Evolutionary conservation across 2,888 invertebrate genomes (phyloP).

Genomic region (Bursaphelenchus okinawaensis): DNA sequence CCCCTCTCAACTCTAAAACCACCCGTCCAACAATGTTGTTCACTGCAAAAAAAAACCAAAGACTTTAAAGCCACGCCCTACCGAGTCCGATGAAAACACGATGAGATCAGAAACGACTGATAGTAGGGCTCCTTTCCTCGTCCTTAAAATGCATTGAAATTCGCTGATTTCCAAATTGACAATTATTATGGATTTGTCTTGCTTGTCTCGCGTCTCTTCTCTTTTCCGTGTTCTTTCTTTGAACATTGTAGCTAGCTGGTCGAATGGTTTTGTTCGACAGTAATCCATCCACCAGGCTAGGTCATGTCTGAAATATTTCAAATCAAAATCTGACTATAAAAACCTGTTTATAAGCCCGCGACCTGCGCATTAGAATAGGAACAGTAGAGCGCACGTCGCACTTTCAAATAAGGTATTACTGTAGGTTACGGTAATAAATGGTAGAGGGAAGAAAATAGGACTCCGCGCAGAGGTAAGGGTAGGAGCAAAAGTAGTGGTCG

Average conservation of each 20-base stretch:
- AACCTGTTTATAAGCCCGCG: too few species aligned
- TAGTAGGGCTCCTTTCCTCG: slow-evolving; percentile 9
- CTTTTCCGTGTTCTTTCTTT: neutral
- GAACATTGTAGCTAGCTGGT: slow-evolving; percentile 1
- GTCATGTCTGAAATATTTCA: slow-evolving; percentile 22
- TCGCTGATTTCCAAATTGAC: slow-evolving; percentile 29
- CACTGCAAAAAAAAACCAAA: too few species aligned
- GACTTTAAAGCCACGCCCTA: too few species aligned
- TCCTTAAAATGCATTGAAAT: slow-evolving; percentile 19
- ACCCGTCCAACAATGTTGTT: slow-evolving; percentile 29
- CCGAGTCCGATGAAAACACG: neutral
- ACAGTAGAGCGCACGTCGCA: too few species aligned
- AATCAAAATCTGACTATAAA: too few species aligned
- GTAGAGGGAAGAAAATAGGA: too few species aligned
- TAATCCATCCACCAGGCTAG: slow-evolving; percentile 32
- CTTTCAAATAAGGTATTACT: too few species aligned
- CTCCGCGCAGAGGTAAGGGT: too few species aligned
- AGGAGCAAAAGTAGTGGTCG: neutral
- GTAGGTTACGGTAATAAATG: too few species aligned
- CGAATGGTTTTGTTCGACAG: neutral
- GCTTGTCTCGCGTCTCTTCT: slow-evolving; percentile 1
- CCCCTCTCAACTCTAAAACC: slow-evolving; percentile 24
- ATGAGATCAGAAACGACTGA: neutral
- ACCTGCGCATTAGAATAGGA: too few species aligned
- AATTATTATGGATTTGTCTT: slow-evolving; percentile 1